Evolutionary conservation across 2,888 invertebrate genomes (phyloP).

Genomic region (Dolichopus griseipennis): DNA sequence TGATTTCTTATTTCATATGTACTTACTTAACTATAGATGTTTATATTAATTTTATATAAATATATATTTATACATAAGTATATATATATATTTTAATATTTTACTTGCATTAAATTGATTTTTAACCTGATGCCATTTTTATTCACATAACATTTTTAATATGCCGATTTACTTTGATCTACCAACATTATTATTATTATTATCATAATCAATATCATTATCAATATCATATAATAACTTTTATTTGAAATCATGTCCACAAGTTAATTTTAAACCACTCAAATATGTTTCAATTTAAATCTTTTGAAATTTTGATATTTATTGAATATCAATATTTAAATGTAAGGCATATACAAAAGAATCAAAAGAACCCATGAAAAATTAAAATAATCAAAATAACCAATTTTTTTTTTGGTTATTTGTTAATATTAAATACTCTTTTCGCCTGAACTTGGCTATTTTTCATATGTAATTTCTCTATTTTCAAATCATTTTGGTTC

Average conservation of each 20-base stretch:
- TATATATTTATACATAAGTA: not conserved
- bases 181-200: not conserved
- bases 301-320: not conserved
- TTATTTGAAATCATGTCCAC: not conserved
- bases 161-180: not conserved
- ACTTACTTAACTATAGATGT: too few relatives aligned
- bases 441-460: too few relatives aligned
- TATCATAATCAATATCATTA: not conserved
- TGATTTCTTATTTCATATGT: too few relatives aligned
- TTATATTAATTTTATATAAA: not conserved
- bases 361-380: too few relatives aligned
- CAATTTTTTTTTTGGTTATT: too few relatives aligned
- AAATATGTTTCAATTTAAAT: not conserved
- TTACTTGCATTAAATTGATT: not conserved
- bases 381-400: too few relatives aligned
- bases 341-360: too few relatives aligned
- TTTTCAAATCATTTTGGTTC: too few relatives aligned
- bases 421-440: too few relatives aligned
- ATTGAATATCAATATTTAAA: not conserved
- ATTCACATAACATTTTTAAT: not conserved
- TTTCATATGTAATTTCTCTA: too few relatives aligned
- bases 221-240: not conserved
- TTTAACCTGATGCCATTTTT: not conserved
- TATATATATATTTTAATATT: not conserved
- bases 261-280: constrained; percentile 1